phyloP scores from a whole-genome alignment of 2,888 invertebrate genomes.

The Malthinus flaveolus region DNA sequence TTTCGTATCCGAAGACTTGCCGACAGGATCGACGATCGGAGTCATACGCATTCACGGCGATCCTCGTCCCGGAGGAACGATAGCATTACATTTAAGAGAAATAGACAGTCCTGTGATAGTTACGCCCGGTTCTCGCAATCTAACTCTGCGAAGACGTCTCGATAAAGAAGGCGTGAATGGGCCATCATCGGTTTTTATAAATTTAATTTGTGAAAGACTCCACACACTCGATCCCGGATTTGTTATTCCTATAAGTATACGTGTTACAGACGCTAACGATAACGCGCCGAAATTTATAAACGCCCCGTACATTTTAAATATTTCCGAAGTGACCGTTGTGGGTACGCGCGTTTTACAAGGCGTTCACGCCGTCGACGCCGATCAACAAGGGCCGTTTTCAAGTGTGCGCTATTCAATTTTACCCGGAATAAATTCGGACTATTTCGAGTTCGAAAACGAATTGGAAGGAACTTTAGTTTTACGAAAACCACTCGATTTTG shows the following conservation, averaged over 20 bases:
- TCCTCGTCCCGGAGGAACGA: conserved; percentile 75
- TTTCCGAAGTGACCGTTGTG: conserved; percentile 78
- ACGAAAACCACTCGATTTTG: conserved; percentile 80
- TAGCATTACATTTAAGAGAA: conserved; percentile 77
- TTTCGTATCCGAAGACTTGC: conserved; percentile 83
- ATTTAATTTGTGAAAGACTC: conserved; percentile 81
- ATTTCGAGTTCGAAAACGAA: conserved; percentile 82
- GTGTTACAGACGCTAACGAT: conserved; percentile 90
- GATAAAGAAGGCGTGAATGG: conserved; percentile 86
- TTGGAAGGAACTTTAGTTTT: conserved; percentile 82
- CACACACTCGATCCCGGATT: conserved; percentile 71
- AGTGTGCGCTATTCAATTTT: conserved; percentile 83
- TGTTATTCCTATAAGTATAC: conserved; percentile 78
- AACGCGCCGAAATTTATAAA: conserved; percentile 83
- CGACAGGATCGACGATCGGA: conserved; percentile 80
- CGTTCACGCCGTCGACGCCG: conserved; percentile 78
- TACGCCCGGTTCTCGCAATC: conserved; percentile 75
- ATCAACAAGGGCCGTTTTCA: conserved; percentile 87
- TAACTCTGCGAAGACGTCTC: conserved; percentile 74
- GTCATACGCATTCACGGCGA: conserved; percentile 81
- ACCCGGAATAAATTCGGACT: conserved; percentile 78
- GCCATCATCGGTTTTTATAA: conserved; percentile 83
- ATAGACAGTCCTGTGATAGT: conserved; percentile 79
- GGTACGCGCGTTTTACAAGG: conserved; percentile 77
- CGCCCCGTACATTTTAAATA: conserved; percentile 78